A percentile compares a stretch with the other conserved stretches of the same genome.
Conservation (phyloP, 2,797 vertebrate species). For the Sebastes nivosus region DNA sequence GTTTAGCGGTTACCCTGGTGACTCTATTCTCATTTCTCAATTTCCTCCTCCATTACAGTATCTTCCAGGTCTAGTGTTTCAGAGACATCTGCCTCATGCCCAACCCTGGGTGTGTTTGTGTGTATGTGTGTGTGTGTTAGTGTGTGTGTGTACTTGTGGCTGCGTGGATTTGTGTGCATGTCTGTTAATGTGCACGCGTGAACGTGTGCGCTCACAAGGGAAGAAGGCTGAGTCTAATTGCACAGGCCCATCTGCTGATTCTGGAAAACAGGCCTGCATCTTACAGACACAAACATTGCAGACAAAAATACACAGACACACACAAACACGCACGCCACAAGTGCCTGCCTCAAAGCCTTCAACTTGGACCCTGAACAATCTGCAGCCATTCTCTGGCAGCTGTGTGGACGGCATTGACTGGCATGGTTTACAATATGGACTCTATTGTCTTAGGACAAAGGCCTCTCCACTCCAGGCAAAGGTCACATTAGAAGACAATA, state of each 20-base stretch:
- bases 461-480: slow-evolving; percentile 67
- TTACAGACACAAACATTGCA: slow-evolving; percentile 54
- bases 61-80: slow-evolving; percentile 67
- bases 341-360: slow-evolving; percentile 63
- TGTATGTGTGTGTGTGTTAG: neutral
- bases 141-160: slow-evolving; percentile 32
- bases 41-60: slow-evolving; percentile 47
- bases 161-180: slow-evolving; percentile 18
- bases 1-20: slow-evolving; percentile 16
- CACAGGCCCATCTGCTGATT: slow-evolving; percentile 76
- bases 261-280: slow-evolving; percentile 64
- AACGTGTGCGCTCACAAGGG: slow-evolving; percentile 57
- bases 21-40: slow-evolving; percentile 27
- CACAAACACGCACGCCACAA: slow-evolving; percentile 37
- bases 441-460: slow-evolving; percentile 77
- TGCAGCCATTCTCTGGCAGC: slow-evolving; percentile 64
- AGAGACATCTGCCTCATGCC: slow-evolving; percentile 68
- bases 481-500: slow-evolving; percentile 75
- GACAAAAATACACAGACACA: slow-evolving; percentile 33
- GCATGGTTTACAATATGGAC: slow-evolving; percentile 74
- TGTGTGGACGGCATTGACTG: slow-evolving; percentile 70
- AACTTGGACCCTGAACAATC: slow-evolving; percentile 66
- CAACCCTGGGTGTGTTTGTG: slow-evolving; percentile 10
- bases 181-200: slow-evolving; percentile 19
- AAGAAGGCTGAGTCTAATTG: slow-evolving; percentile 71